A percentile compares a stretch with the other conserved stretches of the same genome.
Conservation (phyloP, 2,797 vertebrate species). For the Falco peregrinus region DNA sequence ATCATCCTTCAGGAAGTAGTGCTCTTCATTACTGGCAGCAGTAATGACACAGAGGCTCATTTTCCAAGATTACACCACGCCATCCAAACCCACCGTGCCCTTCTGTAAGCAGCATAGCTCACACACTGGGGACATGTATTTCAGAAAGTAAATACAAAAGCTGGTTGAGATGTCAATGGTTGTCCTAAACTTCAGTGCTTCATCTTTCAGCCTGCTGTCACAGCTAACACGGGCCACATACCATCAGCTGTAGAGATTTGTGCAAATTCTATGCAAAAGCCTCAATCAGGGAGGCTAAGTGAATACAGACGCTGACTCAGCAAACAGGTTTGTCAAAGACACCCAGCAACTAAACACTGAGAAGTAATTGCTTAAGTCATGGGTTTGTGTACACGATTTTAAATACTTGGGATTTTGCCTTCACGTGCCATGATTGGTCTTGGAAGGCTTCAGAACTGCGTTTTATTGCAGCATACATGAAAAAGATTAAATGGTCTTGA, state of each 20-base stretch:
- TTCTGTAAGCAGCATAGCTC: not conserved
- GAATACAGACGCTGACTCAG: not conserved
- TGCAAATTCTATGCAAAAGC: not conserved
- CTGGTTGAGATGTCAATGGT: not conserved
- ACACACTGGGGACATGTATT: accelerated
- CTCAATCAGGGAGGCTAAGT: not conserved
- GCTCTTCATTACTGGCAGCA: not conserved
- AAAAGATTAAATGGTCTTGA: slow-evolving; percentile 18
- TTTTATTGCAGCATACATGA: not conserved
- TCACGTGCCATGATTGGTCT: not conserved
- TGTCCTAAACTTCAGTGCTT: not conserved
- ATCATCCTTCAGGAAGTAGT: not conserved
- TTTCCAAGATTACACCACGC: not conserved
- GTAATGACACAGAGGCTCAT: not conserved
- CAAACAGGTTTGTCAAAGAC: not conserved
- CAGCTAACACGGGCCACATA: not conserved
- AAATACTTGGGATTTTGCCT: not conserved
- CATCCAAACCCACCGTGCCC: not conserved
- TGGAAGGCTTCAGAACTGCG: not conserved
- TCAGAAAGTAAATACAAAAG: not conserved
- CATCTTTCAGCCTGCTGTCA: not conserved
- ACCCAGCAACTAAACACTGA: not conserved
- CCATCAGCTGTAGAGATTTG: not conserved
- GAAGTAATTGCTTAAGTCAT: not conserved
- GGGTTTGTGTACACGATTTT: not conserved